Evolutionary conservation across 2,888 invertebrate genomes (phyloP), one percentile per base, ranked within the genome.

Genomic region (Branchipolynoe longqiensis): DNA sequence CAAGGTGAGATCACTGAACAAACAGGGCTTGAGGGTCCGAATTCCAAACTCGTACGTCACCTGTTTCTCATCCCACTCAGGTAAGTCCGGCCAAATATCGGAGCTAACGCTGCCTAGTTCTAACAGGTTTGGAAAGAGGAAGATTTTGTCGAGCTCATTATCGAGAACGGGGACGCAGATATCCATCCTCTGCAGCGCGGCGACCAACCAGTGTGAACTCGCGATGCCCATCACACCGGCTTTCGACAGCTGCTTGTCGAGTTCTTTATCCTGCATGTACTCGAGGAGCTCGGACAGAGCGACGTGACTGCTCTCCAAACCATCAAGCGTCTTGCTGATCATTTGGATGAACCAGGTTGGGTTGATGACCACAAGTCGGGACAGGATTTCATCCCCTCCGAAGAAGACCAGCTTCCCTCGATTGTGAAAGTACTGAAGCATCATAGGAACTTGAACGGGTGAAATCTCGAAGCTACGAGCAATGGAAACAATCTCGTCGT

Each of bases 21-120:
- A 64, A 48, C 87, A 83, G 14, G 89, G 87, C 74, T 88, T 88
- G n/a, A 87, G 78, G 0, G 84, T 54, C 38, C 89, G 86, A 28
- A 90, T 69, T 3, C 64, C 58, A 69, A 89, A 89, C 82, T 90
- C 89, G 82, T 89, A 89, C 25, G 90, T 89, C n/a, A 90, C 88
- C 86, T 90, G 90, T 62, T 88, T 90, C 85, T 90, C 90, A 83
- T 89, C 90, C 90, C 90, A 90, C 83, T 90, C 90, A 0, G 90
- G 90, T 28, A 89, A 85, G 84, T 89, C 89, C 31, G 90, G 89
- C 90, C 90, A 90, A 12, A 90, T 88, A 82, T 90, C 89, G 36
- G 82, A 86, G 38, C 86, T 88, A 54, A 89, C 89, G 62, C 85
- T 85, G 28, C 90, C 90, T 1, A 86, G 78, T 82, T 90, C 90